phyloP scores from a whole-genome alignment of 2,888 invertebrate species.

The Ernsta delagoae region DNA sequence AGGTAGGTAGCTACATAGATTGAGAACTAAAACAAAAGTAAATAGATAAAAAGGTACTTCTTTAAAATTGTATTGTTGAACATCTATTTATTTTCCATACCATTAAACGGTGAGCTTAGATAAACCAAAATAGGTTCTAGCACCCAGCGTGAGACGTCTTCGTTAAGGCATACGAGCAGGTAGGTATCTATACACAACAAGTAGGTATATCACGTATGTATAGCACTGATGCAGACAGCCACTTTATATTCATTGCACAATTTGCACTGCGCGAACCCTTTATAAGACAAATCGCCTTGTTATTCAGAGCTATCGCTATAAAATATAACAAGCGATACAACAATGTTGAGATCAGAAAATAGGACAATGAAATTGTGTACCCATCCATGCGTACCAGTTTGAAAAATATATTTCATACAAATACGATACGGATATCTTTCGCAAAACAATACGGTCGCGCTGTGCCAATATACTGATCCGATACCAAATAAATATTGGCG shows the following conservation, averaged over 20 bases:
- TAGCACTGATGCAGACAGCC: slow-evolving; percentile 16
- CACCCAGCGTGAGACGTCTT: slow-evolving; percentile 7
- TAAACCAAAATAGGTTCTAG: slow-evolving; percentile 5
- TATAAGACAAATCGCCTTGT: slow-evolving; percentile 39
- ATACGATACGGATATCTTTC: slow-evolving; percentile 16
- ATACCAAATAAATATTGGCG: slow-evolving; percentile 25
- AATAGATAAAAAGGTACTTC: too few species aligned
- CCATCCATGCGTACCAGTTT: slow-evolving; percentile 10
- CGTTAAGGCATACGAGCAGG: neutral
- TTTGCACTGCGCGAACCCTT: slow-evolving; percentile 33
- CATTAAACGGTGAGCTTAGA: neutral
- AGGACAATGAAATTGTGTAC: slow-evolving; percentile 19
- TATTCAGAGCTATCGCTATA: slow-evolving; percentile 31
- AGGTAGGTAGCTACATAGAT: too few species aligned
- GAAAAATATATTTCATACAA: slow-evolving; percentile 26
- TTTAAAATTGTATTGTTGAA: too few species aligned
- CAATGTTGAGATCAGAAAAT: slow-evolving; percentile 30
- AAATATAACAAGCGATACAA: slow-evolving; percentile 35
- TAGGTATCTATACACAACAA: too few species aligned
- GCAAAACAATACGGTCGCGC: slow-evolving; percentile 10
- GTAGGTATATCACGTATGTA: neutral
- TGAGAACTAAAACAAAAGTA: too few species aligned
- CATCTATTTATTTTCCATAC: too few species aligned
- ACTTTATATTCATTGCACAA: slow-evolving; percentile 42
- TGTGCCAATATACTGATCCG: slow-evolving; percentile 26